Evolutionary conservation across 2,797 vertebrate genomes (phyloP).

Genomic region (Cirrhinus mrigala): DNA sequence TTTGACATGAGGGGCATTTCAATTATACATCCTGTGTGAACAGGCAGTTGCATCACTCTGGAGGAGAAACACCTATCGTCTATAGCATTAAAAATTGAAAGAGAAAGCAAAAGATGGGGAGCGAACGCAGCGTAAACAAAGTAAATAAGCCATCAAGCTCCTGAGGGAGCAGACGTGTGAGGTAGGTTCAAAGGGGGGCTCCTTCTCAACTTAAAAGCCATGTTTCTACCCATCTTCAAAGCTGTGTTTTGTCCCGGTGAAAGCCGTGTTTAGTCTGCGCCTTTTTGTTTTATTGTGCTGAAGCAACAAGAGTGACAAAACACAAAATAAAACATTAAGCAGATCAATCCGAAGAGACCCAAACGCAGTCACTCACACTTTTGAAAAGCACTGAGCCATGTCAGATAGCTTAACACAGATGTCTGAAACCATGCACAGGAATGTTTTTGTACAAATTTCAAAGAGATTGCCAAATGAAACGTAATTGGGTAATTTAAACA

Average conservation of each 20-base stretch:
- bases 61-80: constrained; percentile 36
- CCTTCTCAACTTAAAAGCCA: constrained; percentile 39
- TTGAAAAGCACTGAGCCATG: neutral
- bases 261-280: constrained; percentile 13
- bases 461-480: neutral
- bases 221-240: constrained; percentile 38
- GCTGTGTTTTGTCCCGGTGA: constrained; percentile 7
- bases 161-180: constrained; percentile 36
- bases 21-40: constrained; percentile 8
- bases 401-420: constrained; percentile 20
- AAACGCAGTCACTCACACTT: neutral
- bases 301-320: constrained; percentile 37
- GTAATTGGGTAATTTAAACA: constrained; percentile 21
- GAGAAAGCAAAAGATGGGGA: neutral
- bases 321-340: constrained; percentile 41
- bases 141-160: constrained; percentile 14
- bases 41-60: constrained; percentile 43
- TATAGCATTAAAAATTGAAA: constrained; percentile 52
- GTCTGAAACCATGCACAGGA: neutral
- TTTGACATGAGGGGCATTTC: constrained; percentile 33
- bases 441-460: neutral
- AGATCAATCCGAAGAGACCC: constrained; percentile 23
- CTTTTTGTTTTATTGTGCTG: constrained; percentile 39
- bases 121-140: constrained; percentile 25
- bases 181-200: constrained; percentile 40